Conservation (phyloP, 2,113 vertebrate genomes). For the Mystacornis crossleyi region DNA sequence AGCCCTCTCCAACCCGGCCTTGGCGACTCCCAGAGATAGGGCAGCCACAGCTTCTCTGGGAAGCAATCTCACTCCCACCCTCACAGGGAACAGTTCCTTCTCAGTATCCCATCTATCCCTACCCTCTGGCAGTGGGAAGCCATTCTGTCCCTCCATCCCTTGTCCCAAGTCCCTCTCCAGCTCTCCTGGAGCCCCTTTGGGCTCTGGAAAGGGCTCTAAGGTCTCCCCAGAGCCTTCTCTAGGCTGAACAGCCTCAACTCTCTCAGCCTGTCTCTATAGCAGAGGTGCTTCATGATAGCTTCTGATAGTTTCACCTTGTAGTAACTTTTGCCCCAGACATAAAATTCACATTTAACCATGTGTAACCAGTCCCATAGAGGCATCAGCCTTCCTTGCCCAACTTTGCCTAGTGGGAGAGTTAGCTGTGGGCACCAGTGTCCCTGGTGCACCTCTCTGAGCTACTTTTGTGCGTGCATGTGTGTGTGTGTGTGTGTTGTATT, state of each 20-base stretch:
- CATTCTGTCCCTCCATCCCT: neutral
- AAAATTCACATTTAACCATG: neutral
- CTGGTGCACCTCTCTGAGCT: neutral
- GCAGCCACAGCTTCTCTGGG: neutral
- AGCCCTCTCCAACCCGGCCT: neutral
- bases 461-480: neutral
- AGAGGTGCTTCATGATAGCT: neutral
- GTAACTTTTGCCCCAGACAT: neutral
- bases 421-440: neutral
- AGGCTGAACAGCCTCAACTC: neutral
- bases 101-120: rapidly evolving
- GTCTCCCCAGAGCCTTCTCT: neutral
- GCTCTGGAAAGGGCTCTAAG: neutral
- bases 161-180: neutral
- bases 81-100: neutral
- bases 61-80: neutral
- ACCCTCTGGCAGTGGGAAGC: neutral
- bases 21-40: neutral
- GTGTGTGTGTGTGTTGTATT: neutral
- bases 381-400: neutral
- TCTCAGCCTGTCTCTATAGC: neutral
- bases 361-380: neutral
- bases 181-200: neutral
- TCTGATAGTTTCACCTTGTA: neutral
- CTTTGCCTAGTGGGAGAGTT: neutral